Percentiles rank a stretch among this genome's conserved stretches.
phyloP scores from a whole-genome alignment of 2,113 vertebrate species.

The Nibea albiflora region DNA sequence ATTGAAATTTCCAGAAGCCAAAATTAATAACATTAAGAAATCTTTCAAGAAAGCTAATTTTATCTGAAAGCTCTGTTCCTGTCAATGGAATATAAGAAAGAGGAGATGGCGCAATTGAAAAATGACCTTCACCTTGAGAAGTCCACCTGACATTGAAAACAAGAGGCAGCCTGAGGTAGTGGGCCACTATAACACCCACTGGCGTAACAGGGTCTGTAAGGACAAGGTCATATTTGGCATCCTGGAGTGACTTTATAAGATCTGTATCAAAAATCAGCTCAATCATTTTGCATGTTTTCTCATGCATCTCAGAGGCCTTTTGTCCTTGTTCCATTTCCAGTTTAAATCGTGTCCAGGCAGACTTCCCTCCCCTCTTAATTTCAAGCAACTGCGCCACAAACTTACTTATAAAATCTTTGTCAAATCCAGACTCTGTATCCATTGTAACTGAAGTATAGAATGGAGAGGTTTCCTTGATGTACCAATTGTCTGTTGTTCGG shows the following conservation, averaged over 20 bases:
- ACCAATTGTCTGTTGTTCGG: constrained; percentile 62
- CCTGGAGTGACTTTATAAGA: constrained; percentile 46
- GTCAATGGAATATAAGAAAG: constrained; percentile 76
- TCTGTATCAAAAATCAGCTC: constrained; percentile 51
- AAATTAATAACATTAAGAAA: constrained; percentile 61
- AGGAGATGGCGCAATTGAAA: constrained; percentile 74
- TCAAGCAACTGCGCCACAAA: constrained; percentile 44
- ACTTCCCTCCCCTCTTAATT: constrained; percentile 55
- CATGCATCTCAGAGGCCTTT: neutral
- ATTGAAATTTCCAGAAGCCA: neutral
- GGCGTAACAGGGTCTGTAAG: constrained; percentile 68
- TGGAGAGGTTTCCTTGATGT: constrained; percentile 70
- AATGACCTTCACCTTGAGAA: constrained; percentile 74
- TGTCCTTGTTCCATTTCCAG: constrained; percentile 52
- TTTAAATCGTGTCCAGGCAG: constrained; percentile 49
- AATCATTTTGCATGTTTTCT: constrained; percentile 22
- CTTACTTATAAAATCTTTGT: constrained; percentile 37
- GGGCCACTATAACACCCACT: constrained; percentile 64
- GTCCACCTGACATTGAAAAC: constrained; percentile 80
- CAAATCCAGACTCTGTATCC: constrained; percentile 40
- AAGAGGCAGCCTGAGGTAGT: constrained; percentile 73
- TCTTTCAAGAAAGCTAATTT: constrained; percentile 80
- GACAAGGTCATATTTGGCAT: constrained; percentile 72
- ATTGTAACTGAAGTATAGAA: constrained; percentile 66
- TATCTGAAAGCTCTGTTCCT: constrained; percentile 65